A percentile compares a stretch with the other conserved stretches of the same genome.
Evolutionary conservation across 2,888 invertebrate genomes (phyloP).

Genomic region (Psylliodes chrysocephalus): DNA sequence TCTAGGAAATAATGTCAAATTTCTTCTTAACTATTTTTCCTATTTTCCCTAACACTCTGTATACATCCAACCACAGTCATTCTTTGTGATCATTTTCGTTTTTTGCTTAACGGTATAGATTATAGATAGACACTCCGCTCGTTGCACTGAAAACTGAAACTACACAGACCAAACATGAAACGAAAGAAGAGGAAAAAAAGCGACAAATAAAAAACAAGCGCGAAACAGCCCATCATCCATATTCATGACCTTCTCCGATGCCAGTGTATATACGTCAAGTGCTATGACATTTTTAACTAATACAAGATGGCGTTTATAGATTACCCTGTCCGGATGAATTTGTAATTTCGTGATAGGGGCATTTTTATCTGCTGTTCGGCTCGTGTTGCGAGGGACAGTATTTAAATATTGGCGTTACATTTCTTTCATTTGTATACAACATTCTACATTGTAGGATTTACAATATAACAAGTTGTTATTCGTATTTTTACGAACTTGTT

Average conservation of each 20-base stretch:
- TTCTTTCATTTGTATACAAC: too few species aligned
- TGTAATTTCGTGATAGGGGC: conserved; percentile 48
- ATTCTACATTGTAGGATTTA: too few species aligned
- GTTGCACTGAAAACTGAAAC: too few species aligned
- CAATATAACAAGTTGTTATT: too few species aligned
- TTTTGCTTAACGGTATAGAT: too few species aligned
- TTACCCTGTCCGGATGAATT: conserved; percentile 56
- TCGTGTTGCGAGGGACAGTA: conserved; percentile 1
- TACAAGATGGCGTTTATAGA: conserved; percentile 61
- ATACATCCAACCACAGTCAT: too few species aligned
- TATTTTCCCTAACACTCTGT: too few species aligned
- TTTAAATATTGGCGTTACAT: background rate
- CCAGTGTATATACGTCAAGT: conserved; percentile 48
- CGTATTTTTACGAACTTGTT: too few species aligned
- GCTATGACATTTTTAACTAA: conserved; percentile 59
- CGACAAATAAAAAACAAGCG: conserved; percentile 31
- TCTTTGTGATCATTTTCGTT: too few species aligned
- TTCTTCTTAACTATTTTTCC: too few species aligned
- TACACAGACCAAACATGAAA: background rate
- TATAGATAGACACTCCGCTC: too few species aligned
- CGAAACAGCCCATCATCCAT: conserved; percentile 49
- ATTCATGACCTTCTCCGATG: conserved; percentile 53
- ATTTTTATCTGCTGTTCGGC: conserved; percentile 29
- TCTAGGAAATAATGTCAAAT: too few species aligned
- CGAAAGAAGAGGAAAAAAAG: conserved; percentile 1